These are phyloP conservation scores for Pachliopta kotzebuea DNA, from an alignment of 2,888 invertebrate species.

Conservation along the genomic window DNA sequence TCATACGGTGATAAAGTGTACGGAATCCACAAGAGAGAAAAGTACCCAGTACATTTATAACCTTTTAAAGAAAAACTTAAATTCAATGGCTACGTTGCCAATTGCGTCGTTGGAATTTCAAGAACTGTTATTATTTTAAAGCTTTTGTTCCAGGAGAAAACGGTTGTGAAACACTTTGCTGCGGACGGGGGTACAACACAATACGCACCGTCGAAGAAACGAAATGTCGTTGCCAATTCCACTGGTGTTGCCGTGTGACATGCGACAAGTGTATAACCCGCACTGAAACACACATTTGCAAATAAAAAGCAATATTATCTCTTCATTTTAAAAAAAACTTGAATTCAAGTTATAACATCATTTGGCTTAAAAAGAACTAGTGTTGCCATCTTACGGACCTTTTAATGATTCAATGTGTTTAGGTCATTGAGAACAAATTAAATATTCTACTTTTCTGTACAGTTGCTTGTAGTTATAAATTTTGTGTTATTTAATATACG, in stretches of 20 bases:
- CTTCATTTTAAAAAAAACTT: no score
- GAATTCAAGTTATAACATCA: no score
- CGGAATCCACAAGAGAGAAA: no score
- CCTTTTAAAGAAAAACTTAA: no score
- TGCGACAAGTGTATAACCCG: constrained; percentile 92
- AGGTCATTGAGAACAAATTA: not conserved
- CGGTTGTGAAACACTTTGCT: constrained; percentile 93
- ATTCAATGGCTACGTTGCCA: no score
- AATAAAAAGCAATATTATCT: constrained; percentile 65
- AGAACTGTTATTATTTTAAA: no score
- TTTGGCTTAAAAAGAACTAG: not conserved
- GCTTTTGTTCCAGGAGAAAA: constrained; percentile 81
- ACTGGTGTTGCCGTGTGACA: constrained; percentile 97
- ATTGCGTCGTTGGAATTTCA: no score
- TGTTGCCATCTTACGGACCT: constrained; percentile 26
- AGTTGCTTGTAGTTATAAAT: not conserved
- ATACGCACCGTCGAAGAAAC: constrained; percentile 87
- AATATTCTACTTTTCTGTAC: constrained; percentile 6
- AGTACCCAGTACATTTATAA: no score
- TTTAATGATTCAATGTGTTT: constrained; percentile 4
- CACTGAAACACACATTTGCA: constrained; percentile 91
- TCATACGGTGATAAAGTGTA: no score
- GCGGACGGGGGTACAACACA: constrained; percentile 95
- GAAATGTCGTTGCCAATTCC: constrained; percentile 95
- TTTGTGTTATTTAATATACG: constrained; percentile 20